Base-by-base conservation (phyloP, 2,113 vertebrate species). In the Malaclemys terrapin region DNA sequence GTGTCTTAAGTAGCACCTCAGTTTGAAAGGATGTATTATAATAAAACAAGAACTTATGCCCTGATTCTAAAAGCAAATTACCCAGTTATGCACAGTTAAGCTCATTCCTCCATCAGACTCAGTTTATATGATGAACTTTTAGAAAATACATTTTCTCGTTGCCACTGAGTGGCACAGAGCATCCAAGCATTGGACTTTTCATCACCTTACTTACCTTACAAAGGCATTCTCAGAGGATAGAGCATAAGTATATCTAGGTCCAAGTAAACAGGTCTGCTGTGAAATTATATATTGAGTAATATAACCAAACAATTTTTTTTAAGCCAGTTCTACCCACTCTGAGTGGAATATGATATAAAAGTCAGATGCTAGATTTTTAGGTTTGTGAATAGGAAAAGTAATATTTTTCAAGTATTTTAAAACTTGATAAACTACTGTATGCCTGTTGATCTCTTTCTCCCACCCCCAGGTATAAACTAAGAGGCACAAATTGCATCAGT, bases 111-210 rank as follows among this genome's bases (percentile, higher is more conserved):
- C 52, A 84, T 27, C 52, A 93, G 76, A 89, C 81, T 80, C 80
- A 65, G 54, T 81, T 81, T 88, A 85, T 52, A 75, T 0, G 3
- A 90, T 17, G 76, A 31, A 25, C 2, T 2, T 3, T 0, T 85
- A 56, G 49, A 62, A 93, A 95, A 96, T 16, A 72, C 62, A 65
- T 92, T 91, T 96, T 84, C 16, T 35, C n/a, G 42, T 80, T 62
- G 87, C 17, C 49, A 87, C 2, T 45, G 49, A 91, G 78, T 10
- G 54, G 89, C 76, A 27, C 53, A 56, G 85, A 25, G 45, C 49
- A 93, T 56, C 53, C 80, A 84, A 84, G 59, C 62, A 82, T 0
- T 0, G 82, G 82, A 84, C 80, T 82, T 91, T 82, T 89, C 62
- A 91, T 50, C 83, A 87, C 45, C 25, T 91, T 42, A 24, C 1